Conservation (phyloP, 2,888 invertebrate species). For the Sycophila texana region DNA sequence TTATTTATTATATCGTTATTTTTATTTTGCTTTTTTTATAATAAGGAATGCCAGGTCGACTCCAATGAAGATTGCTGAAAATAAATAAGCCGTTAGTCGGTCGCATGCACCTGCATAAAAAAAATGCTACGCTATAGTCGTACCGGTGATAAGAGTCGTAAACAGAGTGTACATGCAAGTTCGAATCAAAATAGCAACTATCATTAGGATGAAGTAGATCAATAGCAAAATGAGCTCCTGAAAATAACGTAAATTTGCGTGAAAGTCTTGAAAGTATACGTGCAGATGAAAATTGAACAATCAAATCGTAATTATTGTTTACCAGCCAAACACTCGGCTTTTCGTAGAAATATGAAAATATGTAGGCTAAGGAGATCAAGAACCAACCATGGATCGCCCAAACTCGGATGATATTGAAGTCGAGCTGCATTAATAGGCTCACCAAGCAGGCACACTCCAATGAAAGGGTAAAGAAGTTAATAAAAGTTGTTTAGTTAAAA, state of each 20-base stretch:
- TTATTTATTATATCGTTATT: neutral
- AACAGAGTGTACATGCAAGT: neutral
- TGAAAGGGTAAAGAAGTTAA: slow-evolving; percentile 11
- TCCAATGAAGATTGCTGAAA: slow-evolving; percentile 54
- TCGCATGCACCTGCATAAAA: neutral
- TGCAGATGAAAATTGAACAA: too few relatives aligned
- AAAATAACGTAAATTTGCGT: neutral
- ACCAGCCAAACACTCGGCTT: slow-evolving; percentile 58
- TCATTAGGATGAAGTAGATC: slow-evolving; percentile 53
- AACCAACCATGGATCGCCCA: slow-evolving; percentile 60
- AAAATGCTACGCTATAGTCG: neutral
- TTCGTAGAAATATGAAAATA: slow-evolving; percentile 58
- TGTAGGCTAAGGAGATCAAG: slow-evolving; percentile 53
- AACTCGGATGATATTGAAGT: slow-evolving; percentile 24
- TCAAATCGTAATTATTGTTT: slow-evolving; percentile 13
- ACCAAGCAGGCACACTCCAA: slow-evolving; percentile 52
- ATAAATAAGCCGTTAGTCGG: neutral
- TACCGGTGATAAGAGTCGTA: neutral
- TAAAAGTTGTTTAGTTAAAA: too few relatives aligned
- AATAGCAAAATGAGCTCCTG: slow-evolving; percentile 57
- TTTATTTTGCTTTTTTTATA: neutral
- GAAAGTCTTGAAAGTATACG: too few relatives aligned
- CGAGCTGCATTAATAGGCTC: slow-evolving; percentile 43
- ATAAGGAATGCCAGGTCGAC: slow-evolving; percentile 54
- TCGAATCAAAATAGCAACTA: slow-evolving; percentile 45